Conservation (phyloP, 64 coral and sea anemone genomes). For the Astreopora myriophthalma region DNA sequence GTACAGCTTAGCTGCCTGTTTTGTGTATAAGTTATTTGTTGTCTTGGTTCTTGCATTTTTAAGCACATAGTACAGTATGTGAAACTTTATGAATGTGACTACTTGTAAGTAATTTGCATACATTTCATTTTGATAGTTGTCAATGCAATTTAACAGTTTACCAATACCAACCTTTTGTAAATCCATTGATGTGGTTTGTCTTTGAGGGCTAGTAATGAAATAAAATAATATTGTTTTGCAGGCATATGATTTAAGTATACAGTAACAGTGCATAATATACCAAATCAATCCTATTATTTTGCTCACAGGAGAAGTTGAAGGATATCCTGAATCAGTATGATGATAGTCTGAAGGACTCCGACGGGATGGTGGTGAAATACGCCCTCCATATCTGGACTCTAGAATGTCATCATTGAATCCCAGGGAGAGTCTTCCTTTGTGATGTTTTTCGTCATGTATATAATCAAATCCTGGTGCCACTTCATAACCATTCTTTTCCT, state of each 20-base stretch:
- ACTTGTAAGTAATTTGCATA: too few species aligned
- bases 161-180: slow-evolving; percentile 61
- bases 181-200: slow-evolving; percentile 70
- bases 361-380: slow-evolving; percentile 25
- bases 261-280: background rate
- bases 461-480: slow-evolving; percentile 37
- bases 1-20: too few species aligned
- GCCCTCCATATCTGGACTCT: slow-evolving; percentile 5
- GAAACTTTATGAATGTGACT: too few species aligned
- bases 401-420: slow-evolving; percentile 38
- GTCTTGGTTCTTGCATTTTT: too few species aligned
- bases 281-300: background rate
- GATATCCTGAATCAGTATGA: slow-evolving; percentile 70
- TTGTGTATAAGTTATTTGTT: too few species aligned
- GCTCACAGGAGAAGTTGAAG: slow-evolving; percentile 78
- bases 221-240: background rate
- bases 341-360: slow-evolving; percentile 63
- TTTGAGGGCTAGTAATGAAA: slow-evolving; percentile 72
- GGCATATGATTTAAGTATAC: background rate
- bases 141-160: background rate
- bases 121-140: too few species aligned
- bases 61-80: too few species aligned
- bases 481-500: slow-evolving; percentile 49
- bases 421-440: slow-evolving; percentile 20
- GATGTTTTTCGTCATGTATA: background rate